Percentiles rank a stretch among this genome's conserved stretches.
Conservation (phyloP, 2,797 vertebrate genomes). For the Malurus splendens region DNA sequence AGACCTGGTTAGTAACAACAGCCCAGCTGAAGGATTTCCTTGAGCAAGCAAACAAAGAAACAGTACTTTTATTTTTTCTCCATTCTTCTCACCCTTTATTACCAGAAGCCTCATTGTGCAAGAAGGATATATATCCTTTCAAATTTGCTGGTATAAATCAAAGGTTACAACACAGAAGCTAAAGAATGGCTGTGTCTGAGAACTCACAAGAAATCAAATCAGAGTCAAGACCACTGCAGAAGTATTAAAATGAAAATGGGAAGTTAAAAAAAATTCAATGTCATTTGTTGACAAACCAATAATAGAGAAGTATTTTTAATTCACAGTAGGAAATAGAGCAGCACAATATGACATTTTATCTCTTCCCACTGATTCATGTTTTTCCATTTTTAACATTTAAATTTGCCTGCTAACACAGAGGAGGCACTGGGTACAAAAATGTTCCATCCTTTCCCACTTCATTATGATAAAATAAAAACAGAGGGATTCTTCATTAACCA, state of each 20-base stretch:
- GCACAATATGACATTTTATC: neutral
- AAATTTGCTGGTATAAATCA: conserved; percentile 8
- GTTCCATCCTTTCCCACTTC: neutral
- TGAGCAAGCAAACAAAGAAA: conserved; percentile 36
- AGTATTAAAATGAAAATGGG: neutral
- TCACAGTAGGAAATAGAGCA: neutral
- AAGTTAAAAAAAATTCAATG: neutral
- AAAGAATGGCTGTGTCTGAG: neutral
- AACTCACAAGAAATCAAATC: neutral
- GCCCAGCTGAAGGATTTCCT: conserved; percentile 44
- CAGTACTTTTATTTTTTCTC: conserved; percentile 8
- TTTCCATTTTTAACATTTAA: neutral
- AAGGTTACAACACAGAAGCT: conserved; percentile 4
- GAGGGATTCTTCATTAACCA: neutral
- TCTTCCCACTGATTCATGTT: neutral
- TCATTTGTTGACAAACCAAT: neutral
- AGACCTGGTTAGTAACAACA: conserved; percentile 36
- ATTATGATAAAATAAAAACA: neutral
- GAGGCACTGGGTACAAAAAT: neutral
- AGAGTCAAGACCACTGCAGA: neutral
- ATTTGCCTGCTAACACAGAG: neutral
- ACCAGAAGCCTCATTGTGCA: conserved; percentile 14
- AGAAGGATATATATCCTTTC: neutral
- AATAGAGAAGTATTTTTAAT: neutral
- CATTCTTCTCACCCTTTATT: conserved; percentile 12